phyloP scores from a whole-genome alignment of 2,797 vertebrate genomes.

The Zalophus californianus region DNA sequence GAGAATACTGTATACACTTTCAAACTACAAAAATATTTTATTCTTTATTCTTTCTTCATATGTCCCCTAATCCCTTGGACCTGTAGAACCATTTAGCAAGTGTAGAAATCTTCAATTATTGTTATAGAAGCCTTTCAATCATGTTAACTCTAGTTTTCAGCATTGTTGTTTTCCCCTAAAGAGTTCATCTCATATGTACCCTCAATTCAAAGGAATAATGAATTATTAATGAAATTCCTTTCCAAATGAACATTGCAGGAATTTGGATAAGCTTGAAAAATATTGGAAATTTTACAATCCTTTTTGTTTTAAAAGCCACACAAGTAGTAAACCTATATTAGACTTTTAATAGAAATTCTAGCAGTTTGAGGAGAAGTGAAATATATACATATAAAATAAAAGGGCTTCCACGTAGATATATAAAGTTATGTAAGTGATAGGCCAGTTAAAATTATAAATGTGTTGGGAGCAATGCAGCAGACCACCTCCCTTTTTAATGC shows the following conservation, averaged over 20 bases:
- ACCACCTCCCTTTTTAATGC: constrained; percentile 23
- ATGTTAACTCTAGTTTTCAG: constrained; percentile 54
- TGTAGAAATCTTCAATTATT: constrained; percentile 48
- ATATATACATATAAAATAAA: constrained; percentile 58
- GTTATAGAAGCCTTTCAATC: constrained; percentile 47
- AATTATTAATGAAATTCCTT: constrained; percentile 72
- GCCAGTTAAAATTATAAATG: constrained; percentile 55
- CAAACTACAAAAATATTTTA: constrained; percentile 61
- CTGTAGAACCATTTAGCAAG: constrained; percentile 52
- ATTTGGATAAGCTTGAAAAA: constrained; percentile 59
- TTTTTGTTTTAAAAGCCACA: constrained; percentile 73
- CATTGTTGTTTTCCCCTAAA: constrained; percentile 55
- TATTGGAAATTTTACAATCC: constrained; percentile 68
- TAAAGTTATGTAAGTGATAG: constrained; percentile 46
- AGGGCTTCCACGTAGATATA: constrained; percentile 59
- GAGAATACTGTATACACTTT: constrained; percentile 26
- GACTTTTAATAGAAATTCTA: constrained; percentile 55
- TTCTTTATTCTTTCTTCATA: constrained; percentile 63
- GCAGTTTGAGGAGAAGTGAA: constrained; percentile 66
- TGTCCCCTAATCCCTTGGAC: constrained; percentile 3
- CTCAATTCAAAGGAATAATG: constrained; percentile 53
- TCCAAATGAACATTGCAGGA: constrained; percentile 58
- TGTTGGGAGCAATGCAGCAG: background rate
- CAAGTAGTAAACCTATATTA: constrained; percentile 67
- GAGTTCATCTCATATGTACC: background rate